Conservation (phyloP, 2,113 vertebrate species). For the Balaenoptera acutorostrata region DNA sequence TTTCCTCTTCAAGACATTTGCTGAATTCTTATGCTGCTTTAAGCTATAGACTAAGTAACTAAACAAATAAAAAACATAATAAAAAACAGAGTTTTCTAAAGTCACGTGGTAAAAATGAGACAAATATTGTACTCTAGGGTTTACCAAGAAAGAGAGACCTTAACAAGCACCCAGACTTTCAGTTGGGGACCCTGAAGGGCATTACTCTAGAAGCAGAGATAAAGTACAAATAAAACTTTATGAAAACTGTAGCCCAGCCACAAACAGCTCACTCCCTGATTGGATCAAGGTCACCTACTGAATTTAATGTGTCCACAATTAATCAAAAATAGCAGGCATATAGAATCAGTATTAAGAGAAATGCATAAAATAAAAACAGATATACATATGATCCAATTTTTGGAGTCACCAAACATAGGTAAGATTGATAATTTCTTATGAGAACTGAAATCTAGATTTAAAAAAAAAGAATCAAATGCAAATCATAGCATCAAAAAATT, state of each 20-base stretch:
- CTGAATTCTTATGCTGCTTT: not conserved
- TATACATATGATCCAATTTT: not conserved
- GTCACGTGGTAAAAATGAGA: not conserved
- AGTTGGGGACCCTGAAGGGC: rapidly evolving
- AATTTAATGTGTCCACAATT: not conserved
- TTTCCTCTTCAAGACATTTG: not conserved
- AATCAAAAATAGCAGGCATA: not conserved
- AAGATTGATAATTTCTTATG: not conserved
- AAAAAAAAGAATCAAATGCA: not conserved
- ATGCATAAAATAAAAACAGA: not conserved
- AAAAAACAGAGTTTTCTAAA: not conserved
- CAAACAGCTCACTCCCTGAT: not conserved
- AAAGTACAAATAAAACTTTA: not conserved
- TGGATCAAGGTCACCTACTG: not conserved
- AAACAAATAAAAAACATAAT: not conserved
- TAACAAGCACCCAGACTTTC: not conserved
- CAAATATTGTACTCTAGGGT: not conserved
- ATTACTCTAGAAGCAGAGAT: not conserved
- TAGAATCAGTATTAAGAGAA: not conserved
- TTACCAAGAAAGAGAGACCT: not conserved
- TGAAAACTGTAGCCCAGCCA: not conserved
- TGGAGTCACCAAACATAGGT: not conserved
- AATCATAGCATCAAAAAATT: not conserved
- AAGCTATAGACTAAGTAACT: not conserved
- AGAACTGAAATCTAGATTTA: not conserved